phyloP scores from a whole-genome alignment of 2,113 vertebrate genomes.

The Rutilus rutilus region DNA sequence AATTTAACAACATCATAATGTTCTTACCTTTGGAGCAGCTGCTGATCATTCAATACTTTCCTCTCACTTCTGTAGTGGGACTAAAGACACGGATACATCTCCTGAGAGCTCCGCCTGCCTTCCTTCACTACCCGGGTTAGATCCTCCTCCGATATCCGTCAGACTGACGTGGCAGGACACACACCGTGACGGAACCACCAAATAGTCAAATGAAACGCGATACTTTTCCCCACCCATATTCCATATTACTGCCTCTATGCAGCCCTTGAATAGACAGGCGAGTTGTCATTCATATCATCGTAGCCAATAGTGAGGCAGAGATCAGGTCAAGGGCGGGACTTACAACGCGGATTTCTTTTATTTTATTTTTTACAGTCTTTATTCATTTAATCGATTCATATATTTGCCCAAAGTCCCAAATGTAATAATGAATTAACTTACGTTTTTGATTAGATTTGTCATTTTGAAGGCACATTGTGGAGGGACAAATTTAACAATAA shows the following conservation, averaged over 20 bases:
- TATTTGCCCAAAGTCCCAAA: neutral
- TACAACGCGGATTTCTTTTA: neutral
- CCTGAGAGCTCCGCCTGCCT: constrained; percentile 27
- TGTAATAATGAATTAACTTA: neutral
- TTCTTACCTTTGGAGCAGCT: constrained; percentile 28
- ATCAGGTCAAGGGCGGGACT: neutral
- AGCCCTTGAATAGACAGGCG: neutral
- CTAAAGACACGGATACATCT: constrained; percentile 28
- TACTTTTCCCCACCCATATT: neutral
- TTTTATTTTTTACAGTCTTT: neutral
- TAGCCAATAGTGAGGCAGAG: neutral
- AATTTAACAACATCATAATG: neutral
- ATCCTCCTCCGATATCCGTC: constrained; percentile 54
- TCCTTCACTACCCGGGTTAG: neutral
- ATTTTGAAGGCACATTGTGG: neutral
- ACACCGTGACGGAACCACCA: neutral
- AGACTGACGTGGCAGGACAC: constrained; percentile 60
- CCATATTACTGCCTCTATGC: neutral
- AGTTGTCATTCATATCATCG: neutral
- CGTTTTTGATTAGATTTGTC: neutral
- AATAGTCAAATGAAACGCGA: neutral
- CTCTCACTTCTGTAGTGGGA: neutral
- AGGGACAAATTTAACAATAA: neutral
- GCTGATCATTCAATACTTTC: neutral
- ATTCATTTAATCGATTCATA: neutral